phyloP scores from a whole-genome alignment of 2,113 vertebrate species.

The Pristiophorus japonicus region DNA sequence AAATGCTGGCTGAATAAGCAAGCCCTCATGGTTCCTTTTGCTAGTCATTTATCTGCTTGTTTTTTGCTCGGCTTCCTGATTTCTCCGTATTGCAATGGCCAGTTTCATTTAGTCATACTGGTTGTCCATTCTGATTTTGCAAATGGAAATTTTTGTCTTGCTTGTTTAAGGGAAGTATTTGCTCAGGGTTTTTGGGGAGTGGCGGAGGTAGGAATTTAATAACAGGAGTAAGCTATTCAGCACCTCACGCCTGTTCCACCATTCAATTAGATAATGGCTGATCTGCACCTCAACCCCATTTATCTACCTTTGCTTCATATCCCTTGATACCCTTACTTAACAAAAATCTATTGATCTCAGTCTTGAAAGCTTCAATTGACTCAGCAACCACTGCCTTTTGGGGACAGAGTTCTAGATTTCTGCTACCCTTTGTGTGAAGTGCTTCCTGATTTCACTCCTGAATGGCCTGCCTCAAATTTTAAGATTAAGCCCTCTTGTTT shows the following conservation, averaged over 20 bases:
- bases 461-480: background rate
- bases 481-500: background rate
- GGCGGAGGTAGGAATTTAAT: background rate
- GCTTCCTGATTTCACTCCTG: background rate
- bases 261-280: background rate
- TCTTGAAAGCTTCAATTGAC: background rate
- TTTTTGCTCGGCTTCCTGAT: background rate
- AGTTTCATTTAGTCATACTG: background rate
- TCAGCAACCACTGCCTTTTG: background rate
- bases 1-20: background rate
- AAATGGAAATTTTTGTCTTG: background rate
- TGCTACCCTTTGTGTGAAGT: background rate
- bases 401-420: background rate
- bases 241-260: background rate
- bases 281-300: background rate
- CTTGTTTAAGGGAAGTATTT: background rate
- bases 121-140: background rate
- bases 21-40: background rate
- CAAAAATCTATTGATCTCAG: too few species aligned
- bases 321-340: background rate
- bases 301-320: background rate
- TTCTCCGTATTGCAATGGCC: too few species aligned
- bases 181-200: background rate
- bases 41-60: background rate
- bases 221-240: background rate